Evolutionary conservation across 2,113 vertebrate genomes (phyloP), one percentile per base, ranked within the genome.

Genomic region (Poecilia latipinna): DNA sequence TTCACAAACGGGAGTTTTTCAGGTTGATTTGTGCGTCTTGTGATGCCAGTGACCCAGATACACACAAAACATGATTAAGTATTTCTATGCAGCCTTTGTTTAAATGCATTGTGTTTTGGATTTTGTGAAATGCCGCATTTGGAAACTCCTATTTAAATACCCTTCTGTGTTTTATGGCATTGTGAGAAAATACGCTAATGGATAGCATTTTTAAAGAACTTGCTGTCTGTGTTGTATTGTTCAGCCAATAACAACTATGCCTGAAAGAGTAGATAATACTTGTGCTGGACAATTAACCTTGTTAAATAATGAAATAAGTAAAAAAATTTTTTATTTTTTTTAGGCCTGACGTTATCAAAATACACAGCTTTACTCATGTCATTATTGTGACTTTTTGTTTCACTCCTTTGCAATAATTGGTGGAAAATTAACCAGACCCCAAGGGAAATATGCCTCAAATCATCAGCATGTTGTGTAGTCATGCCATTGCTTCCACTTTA

Each of bases 231-330:
- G 17, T 57, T 57, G n/a, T 24, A 8, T 57, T 54, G 17, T 54
- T 54, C 19, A 64, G 42, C 19, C 70, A 54, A 62, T 88, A 63
- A 71, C 61, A 35, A 22, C 35, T 32, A 82, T 54, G 31, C 4
- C 17, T 39, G 70, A 61, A 31, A 0, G 32, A 8, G 44, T 4
- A 15, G 54, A 28, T 79, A 8, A 6, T 57, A 39, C 68, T 65
- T 35, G 22, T 64, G 7, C 24, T 67, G 24, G 15, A 74, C 33
- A 69, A 32, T 44, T 44, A 31, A 29, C 61, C 28, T 5, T 44
- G 48, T 51, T 42, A 42, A 37, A 60, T 22, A 31, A 57, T 24
- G 39, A 19, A 26, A 32, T 54, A 11, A 24, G 33, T 13, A 35
- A 44, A 5, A 10, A 17, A 37, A 12, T 10, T 11, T 37, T 33